Percentiles rank a stretch among this genome's conserved stretches.
Conservation (phyloP, 30 jellyfish, hydroid and myxozoan species). For the Aurelia sp. region DNA sequence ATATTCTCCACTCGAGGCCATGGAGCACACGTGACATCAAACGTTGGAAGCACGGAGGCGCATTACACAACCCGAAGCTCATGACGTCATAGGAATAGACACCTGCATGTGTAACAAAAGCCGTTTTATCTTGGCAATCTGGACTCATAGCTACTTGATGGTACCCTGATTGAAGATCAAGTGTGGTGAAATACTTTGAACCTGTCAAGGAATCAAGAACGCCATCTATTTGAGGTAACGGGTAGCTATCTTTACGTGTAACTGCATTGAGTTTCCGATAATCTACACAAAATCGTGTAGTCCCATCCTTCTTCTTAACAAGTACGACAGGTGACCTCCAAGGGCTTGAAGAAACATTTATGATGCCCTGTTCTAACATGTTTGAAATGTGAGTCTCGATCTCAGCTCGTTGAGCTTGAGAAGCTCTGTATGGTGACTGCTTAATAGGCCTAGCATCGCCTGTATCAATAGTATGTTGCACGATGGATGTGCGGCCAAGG, state of each 20-base stretch:
- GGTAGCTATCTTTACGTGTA: neutral
- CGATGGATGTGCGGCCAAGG: constrained; percentile 15
- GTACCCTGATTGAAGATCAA: constrained; percentile 23
- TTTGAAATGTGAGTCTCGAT: neutral
- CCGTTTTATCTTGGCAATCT: constrained; percentile 1
- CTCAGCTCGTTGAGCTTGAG: constrained; percentile 4
- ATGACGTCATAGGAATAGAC: neutral
- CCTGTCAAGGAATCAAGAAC: constrained; percentile 15
- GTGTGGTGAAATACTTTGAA: neutral
- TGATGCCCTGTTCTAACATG: too few relatives aligned
- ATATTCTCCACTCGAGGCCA: constrained; percentile 49
- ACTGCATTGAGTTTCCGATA: constrained; percentile 50
- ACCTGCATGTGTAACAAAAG: neutral
- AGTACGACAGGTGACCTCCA: constrained; percentile 77
- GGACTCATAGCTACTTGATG: constrained; percentile 24
- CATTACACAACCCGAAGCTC: constrained; percentile 12
- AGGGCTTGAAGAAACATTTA: constrained; percentile 29
- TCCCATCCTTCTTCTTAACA: constrained; percentile 5
- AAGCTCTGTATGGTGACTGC: constrained; percentile 34
- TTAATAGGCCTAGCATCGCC: constrained; percentile 41
- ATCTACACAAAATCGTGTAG: constrained; percentile 35
- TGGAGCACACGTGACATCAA: constrained; percentile 15
- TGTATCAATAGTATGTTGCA: constrained; percentile 35
- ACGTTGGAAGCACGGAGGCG: constrained; percentile 66
- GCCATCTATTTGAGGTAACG: neutral